Conservation (phyloP, 2,888 invertebrate genomes). For the Hydrotaea cyrtoneurina region DNA sequence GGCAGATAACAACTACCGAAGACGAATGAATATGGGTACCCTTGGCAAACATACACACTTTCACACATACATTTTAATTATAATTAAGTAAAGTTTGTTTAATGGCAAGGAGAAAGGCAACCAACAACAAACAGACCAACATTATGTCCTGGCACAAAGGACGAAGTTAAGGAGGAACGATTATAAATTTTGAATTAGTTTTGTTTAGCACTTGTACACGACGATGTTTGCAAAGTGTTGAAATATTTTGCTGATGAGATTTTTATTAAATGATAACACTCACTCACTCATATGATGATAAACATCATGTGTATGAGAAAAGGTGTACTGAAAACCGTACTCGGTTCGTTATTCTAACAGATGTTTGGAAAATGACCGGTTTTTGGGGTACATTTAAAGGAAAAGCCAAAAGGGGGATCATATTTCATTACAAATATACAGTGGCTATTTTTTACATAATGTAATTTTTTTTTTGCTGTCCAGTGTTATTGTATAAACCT, state of each 20-base stretch:
- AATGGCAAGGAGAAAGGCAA: background rate
- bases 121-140: background rate
- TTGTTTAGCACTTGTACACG: background rate
- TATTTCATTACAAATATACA: too few relatives aligned
- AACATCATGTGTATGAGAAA: background rate
- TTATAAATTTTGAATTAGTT: constrained; percentile 14
- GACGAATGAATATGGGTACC: background rate
- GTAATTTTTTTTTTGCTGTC: too few relatives aligned
- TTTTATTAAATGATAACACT: constrained; percentile 10
- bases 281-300: background rate
- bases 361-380: too few relatives aligned
- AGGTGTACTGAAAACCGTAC: too few relatives aligned
- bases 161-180: background rate
- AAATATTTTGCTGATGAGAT: constrained; percentile 10
- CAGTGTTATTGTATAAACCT: too few relatives aligned
- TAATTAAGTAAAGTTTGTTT: constrained; percentile 31
- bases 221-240: constrained; percentile 10
- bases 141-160: background rate
- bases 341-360: too few relatives aligned
- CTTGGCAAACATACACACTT: background rate
- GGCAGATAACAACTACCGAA: background rate
- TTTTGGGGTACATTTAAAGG: too few relatives aligned
- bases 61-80: constrained; percentile 8
- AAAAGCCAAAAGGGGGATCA: too few relatives aligned
- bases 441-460: too few relatives aligned